Conservation (phyloP, 2,797 vertebrate genomes). For the Anabas testudineus region DNA sequence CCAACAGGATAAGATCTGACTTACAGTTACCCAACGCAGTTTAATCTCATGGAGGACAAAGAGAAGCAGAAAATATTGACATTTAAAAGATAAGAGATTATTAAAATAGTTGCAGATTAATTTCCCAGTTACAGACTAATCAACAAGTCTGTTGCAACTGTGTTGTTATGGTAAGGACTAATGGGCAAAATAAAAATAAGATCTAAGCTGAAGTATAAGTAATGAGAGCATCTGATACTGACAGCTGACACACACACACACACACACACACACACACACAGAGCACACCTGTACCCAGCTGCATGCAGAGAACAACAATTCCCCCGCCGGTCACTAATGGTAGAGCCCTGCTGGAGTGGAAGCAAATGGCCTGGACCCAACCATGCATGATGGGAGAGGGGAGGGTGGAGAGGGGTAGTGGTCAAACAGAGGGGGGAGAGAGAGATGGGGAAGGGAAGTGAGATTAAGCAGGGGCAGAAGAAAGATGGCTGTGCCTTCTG, state of each 20-base stretch:
- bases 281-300: slow-evolving; percentile 62
- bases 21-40: no score
- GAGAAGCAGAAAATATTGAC: background rate
- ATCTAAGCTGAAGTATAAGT: background rate
- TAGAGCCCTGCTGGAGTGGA: slow-evolving; percentile 58
- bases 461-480: slow-evolving; percentile 16
- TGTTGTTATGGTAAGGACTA: no score
- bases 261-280: slow-evolving; percentile 7
- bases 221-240: slow-evolving; percentile 13
- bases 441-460: background rate
- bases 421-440: slow-evolving; percentile 9
- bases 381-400: slow-evolving; percentile 39
- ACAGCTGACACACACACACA: background rate
- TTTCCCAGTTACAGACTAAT: no score
- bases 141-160: no score
- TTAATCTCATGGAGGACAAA: background rate
- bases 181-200: no score
- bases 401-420: background rate
- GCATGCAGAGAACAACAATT: slow-evolving; percentile 57
- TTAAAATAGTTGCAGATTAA: background rate
- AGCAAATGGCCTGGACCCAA: slow-evolving; percentile 60
- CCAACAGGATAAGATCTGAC: no score
- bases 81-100: background rate
- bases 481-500: background rate
- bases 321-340: slow-evolving; percentile 74